A percentile compares a stretch with the other conserved stretches of the same genome.
phyloP scores from a whole-genome alignment of 2,797 vertebrate genomes.

The Kryptolebias ocellatus region DNA sequence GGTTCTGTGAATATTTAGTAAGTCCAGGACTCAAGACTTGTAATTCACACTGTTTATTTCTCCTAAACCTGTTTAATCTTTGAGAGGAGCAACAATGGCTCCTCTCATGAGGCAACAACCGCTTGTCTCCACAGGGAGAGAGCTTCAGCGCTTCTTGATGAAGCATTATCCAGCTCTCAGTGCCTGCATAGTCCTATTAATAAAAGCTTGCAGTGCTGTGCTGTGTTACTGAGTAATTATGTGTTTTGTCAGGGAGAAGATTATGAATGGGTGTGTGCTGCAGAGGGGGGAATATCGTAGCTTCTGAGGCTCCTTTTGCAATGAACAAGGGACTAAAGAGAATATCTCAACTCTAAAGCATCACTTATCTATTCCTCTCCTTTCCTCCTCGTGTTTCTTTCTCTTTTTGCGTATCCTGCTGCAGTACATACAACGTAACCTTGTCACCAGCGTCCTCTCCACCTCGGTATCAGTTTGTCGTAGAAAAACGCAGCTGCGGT shows the following conservation, averaged over 20 bases:
- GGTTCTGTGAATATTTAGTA: background rate
- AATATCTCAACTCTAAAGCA: slow-evolving; percentile 71
- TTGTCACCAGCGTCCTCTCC: slow-evolving; percentile 57
- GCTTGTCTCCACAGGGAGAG: slow-evolving; percentile 38
- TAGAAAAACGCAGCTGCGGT: slow-evolving; percentile 54
- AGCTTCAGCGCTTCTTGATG: slow-evolving; percentile 46
- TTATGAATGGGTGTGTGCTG: slow-evolving; percentile 57
- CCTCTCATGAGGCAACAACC: slow-evolving; percentile 32
- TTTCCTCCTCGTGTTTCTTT: slow-evolving; percentile 1
- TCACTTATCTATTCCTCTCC: slow-evolving; percentile 58
- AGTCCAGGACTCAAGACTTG: background rate
- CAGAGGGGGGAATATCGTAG: slow-evolving; percentile 53
- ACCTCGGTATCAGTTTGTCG: slow-evolving; percentile 58
- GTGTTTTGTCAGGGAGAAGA: slow-evolving; percentile 71
- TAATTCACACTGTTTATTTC: background rate
- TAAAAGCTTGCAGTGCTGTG: slow-evolving; percentile 67
- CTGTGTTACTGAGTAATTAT: slow-evolving; percentile 70
- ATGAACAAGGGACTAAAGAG: slow-evolving; percentile 71
- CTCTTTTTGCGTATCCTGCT: slow-evolving; percentile 5
- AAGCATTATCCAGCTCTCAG: slow-evolving; percentile 37
- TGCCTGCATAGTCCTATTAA: slow-evolving; percentile 67
- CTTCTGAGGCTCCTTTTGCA: slow-evolving; percentile 70
- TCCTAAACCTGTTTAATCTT: slow-evolving; percentile 8
- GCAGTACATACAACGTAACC: slow-evolving; percentile 68
- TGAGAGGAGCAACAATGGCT: slow-evolving; percentile 5